A percentile compares a stretch with the other conserved stretches of the same genome.
These are phyloP conservation scores for Catharus fuscescens DNA, from an alignment of 2,113 vertebrate genomes.

Conservation along the genomic window DNA sequence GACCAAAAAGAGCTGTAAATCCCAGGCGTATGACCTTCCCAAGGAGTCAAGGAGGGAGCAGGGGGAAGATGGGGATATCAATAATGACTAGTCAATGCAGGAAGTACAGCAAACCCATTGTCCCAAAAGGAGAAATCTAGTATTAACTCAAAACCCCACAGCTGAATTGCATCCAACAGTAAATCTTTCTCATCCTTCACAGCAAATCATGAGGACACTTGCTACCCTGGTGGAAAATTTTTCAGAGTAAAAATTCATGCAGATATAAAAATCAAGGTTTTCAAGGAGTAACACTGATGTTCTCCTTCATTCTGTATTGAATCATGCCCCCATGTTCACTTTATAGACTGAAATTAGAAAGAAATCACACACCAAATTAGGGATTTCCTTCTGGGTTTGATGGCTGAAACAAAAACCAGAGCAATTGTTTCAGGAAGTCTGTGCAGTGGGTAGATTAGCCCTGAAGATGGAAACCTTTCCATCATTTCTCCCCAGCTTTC, in stretches of 20 bases:
- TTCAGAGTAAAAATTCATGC: neutral
- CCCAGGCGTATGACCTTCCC: neutral
- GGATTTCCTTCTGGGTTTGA: neutral
- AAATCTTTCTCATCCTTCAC: neutral
- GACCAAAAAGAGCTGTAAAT: neutral
- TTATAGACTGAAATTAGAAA: neutral
- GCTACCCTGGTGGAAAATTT: neutral
- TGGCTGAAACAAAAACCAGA: neutral
- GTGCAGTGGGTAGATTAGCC: neutral
- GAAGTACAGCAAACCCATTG: neutral
- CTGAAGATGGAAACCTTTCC: neutral
- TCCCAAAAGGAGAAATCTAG: neutral
- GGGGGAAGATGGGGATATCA: neutral
- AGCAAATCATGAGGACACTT: neutral
- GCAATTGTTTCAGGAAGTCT: neutral
- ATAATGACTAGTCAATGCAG: neutral
- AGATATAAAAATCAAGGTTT: neutral
- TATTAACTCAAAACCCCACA: neutral
- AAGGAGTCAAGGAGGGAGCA: slow-evolving; percentile 23
- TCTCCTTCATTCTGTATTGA: neutral
- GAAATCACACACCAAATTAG: neutral
- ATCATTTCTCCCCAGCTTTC: neutral
- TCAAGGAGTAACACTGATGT: accelerated
- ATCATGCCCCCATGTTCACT: neutral
- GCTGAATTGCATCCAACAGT: neutral